Percentiles rank a stretch among this genome's conserved stretches.
These are phyloP conservation scores for Eurytoma californica DNA, from an alignment of 2,888 invertebrate species.

Conservation along the genomic window DNA sequence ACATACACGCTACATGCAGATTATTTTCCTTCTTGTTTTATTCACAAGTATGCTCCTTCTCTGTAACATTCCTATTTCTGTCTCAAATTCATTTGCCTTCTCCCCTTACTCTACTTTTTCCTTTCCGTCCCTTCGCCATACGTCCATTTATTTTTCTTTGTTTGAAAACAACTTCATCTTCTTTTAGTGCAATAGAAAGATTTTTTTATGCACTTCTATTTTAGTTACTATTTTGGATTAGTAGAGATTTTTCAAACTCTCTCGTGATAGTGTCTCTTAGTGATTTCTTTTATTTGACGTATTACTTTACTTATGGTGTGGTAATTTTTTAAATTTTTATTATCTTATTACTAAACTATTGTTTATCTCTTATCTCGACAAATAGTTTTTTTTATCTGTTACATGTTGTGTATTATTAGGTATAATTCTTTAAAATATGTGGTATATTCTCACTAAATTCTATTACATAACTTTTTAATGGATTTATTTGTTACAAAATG, in stretches of 20 bases:
- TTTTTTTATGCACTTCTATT: neutral
- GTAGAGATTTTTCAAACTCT: neutral
- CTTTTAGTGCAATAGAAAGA: neutral
- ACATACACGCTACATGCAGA: neutral
- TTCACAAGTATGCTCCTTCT: conserved; percentile 18
- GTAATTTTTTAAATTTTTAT: no score
- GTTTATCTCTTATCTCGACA: no score
- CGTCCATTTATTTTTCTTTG: conserved; percentile 2
- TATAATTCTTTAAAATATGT: no score
- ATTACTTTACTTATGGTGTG: no score
- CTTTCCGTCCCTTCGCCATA: neutral
- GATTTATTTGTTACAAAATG: no score
- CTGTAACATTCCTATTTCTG: conserved; percentile 32
- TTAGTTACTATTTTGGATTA: neutral
- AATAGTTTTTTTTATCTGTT: no score
- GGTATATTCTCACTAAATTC: no score
- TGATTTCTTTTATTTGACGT: neutral
- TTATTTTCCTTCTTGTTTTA: conserved; percentile 18
- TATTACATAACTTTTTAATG: no score
- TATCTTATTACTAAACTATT: no score
- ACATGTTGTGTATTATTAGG: no score
- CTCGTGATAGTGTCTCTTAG: neutral
- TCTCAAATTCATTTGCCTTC: neutral
- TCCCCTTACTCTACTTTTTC: neutral
- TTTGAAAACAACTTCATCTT: neutral